These are phyloP conservation scores for Amorpha juglandis DNA, from an alignment of 2,888 invertebrate species.

Conservation along the genomic window DNA sequence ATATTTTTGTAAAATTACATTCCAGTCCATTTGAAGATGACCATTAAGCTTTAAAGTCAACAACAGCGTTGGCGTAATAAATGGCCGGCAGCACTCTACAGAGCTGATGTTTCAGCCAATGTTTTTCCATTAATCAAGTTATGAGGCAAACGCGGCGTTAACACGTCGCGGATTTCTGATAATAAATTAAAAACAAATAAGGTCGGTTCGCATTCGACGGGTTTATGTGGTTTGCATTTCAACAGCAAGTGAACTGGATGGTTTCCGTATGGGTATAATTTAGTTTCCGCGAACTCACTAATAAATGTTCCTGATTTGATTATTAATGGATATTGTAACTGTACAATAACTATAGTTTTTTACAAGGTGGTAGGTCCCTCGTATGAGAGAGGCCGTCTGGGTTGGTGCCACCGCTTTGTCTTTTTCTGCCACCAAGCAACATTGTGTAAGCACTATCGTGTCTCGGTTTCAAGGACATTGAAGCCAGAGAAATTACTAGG, in stretches of 20 bases:
- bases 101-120: constrained; percentile 20
- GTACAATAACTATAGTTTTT: no score
- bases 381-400: no score
- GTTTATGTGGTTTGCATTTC: not conserved
- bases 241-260: not conserved
- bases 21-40: constrained; percentile 11
- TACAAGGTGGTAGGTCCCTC: no score
- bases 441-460: no score
- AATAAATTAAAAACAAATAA: constrained; percentile 52
- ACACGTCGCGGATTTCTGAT: constrained; percentile 42
- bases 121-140: constrained; percentile 54
- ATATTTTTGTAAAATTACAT: not conserved
- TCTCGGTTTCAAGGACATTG: no score
- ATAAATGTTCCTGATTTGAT: no score
- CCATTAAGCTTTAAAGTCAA: constrained; percentile 4
- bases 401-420: no score
- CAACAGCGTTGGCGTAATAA: not conserved
- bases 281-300: no score
- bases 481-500: no score
- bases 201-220: constrained; percentile 33
- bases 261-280: not conserved
- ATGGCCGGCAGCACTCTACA: constrained; percentile 1
- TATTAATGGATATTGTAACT: no score
- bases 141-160: constrained; percentile 40
- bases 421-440: no score